Evolutionary conservation across 2,113 vertebrate genomes (phyloP).

Genomic region (Typhlomys cinereus): DNA sequence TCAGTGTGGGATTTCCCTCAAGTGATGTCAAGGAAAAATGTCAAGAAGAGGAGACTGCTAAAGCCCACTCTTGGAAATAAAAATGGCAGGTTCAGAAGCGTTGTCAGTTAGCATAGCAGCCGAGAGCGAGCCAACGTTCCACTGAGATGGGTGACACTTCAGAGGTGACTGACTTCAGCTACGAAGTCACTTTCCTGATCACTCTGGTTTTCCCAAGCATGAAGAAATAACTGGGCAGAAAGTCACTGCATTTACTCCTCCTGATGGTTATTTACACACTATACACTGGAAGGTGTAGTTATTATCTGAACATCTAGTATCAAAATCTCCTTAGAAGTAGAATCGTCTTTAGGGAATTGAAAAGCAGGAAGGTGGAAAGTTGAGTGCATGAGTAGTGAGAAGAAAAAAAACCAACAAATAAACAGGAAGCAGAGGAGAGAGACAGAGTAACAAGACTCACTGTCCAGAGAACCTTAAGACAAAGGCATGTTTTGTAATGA

Average conservation of each 20-base stretch:
- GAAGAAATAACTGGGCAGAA: background rate
- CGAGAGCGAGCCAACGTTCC: background rate
- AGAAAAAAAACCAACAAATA: background rate
- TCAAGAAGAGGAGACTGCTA: background rate
- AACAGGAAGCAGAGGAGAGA: background rate
- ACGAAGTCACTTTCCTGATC: background rate
- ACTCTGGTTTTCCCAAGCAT: background rate
- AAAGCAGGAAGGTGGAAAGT: background rate
- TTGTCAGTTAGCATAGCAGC: background rate
- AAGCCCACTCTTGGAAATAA: background rate
- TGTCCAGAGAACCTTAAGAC: background rate
- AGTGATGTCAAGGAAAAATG: background rate
- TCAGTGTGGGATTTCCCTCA: rapidly evolving
- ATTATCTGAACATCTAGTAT: background rate
- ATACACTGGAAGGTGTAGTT: rapidly evolving
- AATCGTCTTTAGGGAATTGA: background rate
- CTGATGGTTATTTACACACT: rapidly evolving
- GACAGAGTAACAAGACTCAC: background rate
- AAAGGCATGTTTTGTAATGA: background rate
- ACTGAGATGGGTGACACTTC: background rate
- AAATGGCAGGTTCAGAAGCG: background rate
- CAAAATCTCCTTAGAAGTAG: background rate
- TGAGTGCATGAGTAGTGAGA: background rate
- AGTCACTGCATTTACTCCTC: background rate
- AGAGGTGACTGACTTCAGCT: background rate